Evolutionary conservation across 2,888 invertebrate genomes (phyloP), one percentile per base, ranked within the genome.

Genomic region (Spisula subtruncata): DNA sequence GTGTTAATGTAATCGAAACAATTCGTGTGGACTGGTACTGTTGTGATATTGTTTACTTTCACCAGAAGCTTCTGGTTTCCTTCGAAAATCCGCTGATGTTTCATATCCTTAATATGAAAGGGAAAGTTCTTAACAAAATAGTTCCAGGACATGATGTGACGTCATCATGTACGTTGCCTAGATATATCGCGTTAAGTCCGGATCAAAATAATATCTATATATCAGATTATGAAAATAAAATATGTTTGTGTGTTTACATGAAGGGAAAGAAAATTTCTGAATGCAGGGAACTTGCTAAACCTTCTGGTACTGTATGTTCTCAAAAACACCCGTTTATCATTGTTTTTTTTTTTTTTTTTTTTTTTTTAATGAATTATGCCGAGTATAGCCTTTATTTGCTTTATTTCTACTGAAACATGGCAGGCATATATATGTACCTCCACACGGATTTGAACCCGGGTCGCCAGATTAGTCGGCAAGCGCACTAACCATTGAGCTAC

Each of bases 61-160:
- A 71, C 25, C 29, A 14, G n/a, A 71, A 71, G 29, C 71, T 71
- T 25, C 71, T 71, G 14, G 29, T 71, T 71, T 71, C 71, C 25
- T 71, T 71, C 16, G 6, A 5, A 29, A 29, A 71, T 29, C 71
- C 71, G 8, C 25, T 71, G 32, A 29, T 29, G 32, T 71, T 71
- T 29, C 10, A 71, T 10, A n/a, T 56, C 0, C 18, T 56, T 56
- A n/a, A 56, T 18, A 6, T 56, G 18, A n/a, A 56, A 56, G 56
- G 56, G n/a, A 56, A n/a, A 56, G n/a, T 56, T 56, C 56, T 56
- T n/a, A n/a, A 56, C 20, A 56, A 56, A n/a, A 56, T 56, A 56
- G 56, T 56, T 56, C 56, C 56, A 5, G 18, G 20, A 56, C 20
- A 18, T 1, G 18, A 20, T 56, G 56, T 56, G n/a, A n/a, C 16